Base-by-base conservation (phyloP, 2,797 vertebrate genomes). In the Pseudomugil tenellus region DNA sequence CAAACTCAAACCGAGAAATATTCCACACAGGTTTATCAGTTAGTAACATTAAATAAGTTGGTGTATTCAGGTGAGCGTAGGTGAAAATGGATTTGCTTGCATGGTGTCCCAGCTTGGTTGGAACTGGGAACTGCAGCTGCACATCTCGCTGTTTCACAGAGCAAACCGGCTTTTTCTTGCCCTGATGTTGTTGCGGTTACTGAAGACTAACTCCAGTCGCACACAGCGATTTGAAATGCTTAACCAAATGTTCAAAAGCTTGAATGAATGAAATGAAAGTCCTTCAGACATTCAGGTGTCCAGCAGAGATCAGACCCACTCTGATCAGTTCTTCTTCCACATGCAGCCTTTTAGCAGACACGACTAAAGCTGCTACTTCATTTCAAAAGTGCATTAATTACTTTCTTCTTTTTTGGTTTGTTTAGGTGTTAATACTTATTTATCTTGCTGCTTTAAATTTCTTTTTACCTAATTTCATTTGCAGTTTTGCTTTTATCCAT, bases 401-500 rank as follows among this genome's bases (percentile, higher is more conserved):
- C 58, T 49, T 25, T n/a, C 23, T 35, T 46, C 60, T 10, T 17
- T 2, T 25, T 4, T 0, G 57, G 77, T 55, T 31, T 63, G 6
- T 70, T 34, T 56, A 26, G 11, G 19, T 7, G 17, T 72, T 28
- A 54, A 21, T 37, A 25, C 17, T 9, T 54, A 35, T 52, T 37
- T 17, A 13, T 51, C 58, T 59, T 72, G 25, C 56, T 75, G 60
- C 39, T 70, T 21, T 3, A 63, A 51, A 62, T 37, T 13, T 6
- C 6, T 31, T 34, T 57, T 57, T 78, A 71, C 77, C 63, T 46
- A 19, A 16, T 23, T 49, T 75, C 59, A 79, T 77, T 70, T 85
- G 83, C 77, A 68, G 74, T 81, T 70, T 54, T 70, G 85, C 76
- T 70, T 59, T 67, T 63, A 73, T 80, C 77, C 73, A 66, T 86